A percentile compares a stretch with the other conserved stretches of the same genome.
phyloP scores from a whole-genome alignment of 2,888 invertebrate species.

The Ceratothoa steindachneri region DNA sequence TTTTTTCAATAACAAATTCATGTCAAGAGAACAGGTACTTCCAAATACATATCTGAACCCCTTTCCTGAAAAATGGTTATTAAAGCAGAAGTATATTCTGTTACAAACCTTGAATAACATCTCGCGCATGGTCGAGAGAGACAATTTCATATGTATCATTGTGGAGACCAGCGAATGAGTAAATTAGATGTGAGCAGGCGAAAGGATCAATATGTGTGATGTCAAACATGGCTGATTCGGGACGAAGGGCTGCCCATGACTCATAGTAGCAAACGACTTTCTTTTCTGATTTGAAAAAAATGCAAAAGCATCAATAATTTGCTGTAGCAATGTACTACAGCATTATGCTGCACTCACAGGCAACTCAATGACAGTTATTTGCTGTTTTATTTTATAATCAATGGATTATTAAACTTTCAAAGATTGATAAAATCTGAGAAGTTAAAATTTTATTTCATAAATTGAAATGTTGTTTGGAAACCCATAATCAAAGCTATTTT shows the following conservation, averaged over 20 bases:
- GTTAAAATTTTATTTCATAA: too few species aligned
- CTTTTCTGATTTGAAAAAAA: constrained; percentile 29
- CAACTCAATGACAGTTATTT: too few species aligned
- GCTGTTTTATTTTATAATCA: too few species aligned
- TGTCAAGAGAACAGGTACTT: too few species aligned
- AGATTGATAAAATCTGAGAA: too few species aligned
- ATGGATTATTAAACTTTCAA: too few species aligned
- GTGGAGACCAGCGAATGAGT: constrained; percentile 68
- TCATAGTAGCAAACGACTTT: constrained; percentile 52
- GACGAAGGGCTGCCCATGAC: constrained; percentile 51
- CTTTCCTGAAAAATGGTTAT: too few species aligned
- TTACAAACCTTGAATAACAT: constrained; percentile 67
- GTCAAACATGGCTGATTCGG: constrained; percentile 56
- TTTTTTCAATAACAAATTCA: too few species aligned
- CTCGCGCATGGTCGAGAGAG: constrained; percentile 66
- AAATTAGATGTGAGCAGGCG: constrained; percentile 70
- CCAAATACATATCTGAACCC: too few species aligned
- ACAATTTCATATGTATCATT: constrained; percentile 62
- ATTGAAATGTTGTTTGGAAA: too few species aligned
- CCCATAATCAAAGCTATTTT: too few species aligned
- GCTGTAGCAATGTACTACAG: neutral
- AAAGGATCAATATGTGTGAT: constrained; percentile 62
- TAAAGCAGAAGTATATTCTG: too few species aligned
- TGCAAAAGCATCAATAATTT: neutral
- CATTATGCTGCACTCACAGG: neutral